Evolutionary conservation across 1,140 invertebrate genomes (phyloP).

Genomic region (Saccostrea glomerata): DNA sequence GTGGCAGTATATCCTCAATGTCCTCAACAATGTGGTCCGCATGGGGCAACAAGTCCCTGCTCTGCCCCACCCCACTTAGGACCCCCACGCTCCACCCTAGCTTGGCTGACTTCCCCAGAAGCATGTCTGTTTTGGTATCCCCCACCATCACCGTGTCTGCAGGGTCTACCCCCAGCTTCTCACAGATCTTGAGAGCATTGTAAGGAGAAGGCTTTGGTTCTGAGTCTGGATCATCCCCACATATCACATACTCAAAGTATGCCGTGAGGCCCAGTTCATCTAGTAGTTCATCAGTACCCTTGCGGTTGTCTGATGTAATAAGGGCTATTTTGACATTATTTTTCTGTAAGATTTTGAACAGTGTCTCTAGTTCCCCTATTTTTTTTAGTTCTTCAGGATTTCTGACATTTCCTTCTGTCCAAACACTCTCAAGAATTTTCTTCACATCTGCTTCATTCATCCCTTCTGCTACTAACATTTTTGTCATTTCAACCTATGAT

Average conservation of each 20-base stretch:
- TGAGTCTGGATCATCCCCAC: slow-evolving; percentile 79
- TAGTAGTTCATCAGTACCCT: slow-evolving; percentile 76
- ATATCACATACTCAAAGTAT: slow-evolving; percentile 78
- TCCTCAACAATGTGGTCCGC: slow-evolving; percentile 72
- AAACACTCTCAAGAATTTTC: slow-evolving; percentile 65
- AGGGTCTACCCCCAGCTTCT: slow-evolving; percentile 77
- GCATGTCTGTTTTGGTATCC: slow-evolving; percentile 80
- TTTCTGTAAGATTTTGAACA: slow-evolving; percentile 78
- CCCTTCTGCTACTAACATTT: slow-evolving; percentile 75
- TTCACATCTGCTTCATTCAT: slow-evolving; percentile 62
- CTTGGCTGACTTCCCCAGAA: slow-evolving; percentile 79
- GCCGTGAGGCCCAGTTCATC: slow-evolving; percentile 71
- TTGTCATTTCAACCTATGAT: slow-evolving; percentile 68
- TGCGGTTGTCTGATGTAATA: slow-evolving; percentile 79
- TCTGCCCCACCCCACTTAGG: slow-evolving; percentile 73
- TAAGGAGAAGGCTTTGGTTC: slow-evolving; percentile 80
- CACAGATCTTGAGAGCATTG: slow-evolving; percentile 80
- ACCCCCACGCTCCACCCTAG: slow-evolving; percentile 80
- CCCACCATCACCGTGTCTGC: slow-evolving; percentile 79
- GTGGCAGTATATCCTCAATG: slow-evolving; percentile 73
- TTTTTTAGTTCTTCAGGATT: slow-evolving; percentile 73
- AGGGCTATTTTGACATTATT: slow-evolving; percentile 80
- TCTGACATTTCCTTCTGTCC: slow-evolving; percentile 67
- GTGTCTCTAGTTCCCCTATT: slow-evolving; percentile 73
- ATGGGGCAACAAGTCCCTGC: slow-evolving; percentile 67